phyloP scores from a whole-genome alignment of 37 sponge, comb jelly and placozoan genomes.

The Tethya wilhelma region DNA sequence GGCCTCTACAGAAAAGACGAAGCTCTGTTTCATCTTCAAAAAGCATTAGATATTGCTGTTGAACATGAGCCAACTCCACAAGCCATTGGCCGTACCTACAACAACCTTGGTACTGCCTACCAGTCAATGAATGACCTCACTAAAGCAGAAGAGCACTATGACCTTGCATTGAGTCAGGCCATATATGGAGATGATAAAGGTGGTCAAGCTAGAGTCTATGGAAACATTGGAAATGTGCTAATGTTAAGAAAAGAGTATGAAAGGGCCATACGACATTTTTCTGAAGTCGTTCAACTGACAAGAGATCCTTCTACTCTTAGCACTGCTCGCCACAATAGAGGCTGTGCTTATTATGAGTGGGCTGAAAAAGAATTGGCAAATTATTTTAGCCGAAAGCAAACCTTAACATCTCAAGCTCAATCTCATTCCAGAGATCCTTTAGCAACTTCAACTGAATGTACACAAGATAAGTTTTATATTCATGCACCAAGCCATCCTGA shows the following conservation, averaged over 20 bases:
- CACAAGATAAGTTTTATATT: no score
- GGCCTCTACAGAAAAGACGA: slow-evolving; percentile 55
- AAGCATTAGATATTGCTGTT: slow-evolving; percentile 48
- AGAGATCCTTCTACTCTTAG: slow-evolving; percentile 35
- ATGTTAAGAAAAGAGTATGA: slow-evolving; percentile 44
- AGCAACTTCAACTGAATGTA: no score
- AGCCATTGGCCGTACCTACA: slow-evolving; percentile 64
- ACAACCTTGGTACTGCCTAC: slow-evolving; percentile 77
- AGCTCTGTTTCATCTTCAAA: slow-evolving; percentile 59
- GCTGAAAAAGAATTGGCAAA: slow-evolving; percentile 37
- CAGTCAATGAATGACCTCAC: slow-evolving; percentile 52
- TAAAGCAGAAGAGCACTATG: slow-evolving; percentile 63
- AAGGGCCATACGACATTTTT: slow-evolving; percentile 58
- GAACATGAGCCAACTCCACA: slow-evolving; percentile 48
- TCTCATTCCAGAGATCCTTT: not conserved
- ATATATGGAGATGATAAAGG: slow-evolving; percentile 59
- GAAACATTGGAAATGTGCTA: slow-evolving; percentile 79
- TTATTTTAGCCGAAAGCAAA: not conserved
- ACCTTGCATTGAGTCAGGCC: slow-evolving; percentile 67
- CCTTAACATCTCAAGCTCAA: not conserved
- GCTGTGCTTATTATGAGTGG: slow-evolving; percentile 66
- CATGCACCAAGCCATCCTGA: no score
- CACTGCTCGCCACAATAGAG: slow-evolving; percentile 78
- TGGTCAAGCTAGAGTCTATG: slow-evolving; percentile 72
- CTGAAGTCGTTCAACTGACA: slow-evolving; percentile 59